A percentile compares a stretch with the other conserved stretches of the same genome.
phyloP scores from a whole-genome alignment of 2,888 invertebrate genomes.

The Napeogenes inachia region DNA sequence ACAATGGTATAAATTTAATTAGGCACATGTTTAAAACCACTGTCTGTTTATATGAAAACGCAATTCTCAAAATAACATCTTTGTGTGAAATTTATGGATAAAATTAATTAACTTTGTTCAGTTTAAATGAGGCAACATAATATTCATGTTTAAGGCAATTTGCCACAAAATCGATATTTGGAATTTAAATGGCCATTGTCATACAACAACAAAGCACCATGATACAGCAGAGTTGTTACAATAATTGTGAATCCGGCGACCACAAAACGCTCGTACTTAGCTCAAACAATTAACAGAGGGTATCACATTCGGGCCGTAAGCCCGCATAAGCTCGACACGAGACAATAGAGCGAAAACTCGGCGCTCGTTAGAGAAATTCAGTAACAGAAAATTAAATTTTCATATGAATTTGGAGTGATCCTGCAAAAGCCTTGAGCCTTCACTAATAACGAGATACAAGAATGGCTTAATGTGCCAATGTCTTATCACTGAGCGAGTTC shows the following conservation, averaged over 20 bases:
- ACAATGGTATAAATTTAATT: too few relatives aligned
- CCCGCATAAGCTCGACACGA: slow-evolving; percentile 66
- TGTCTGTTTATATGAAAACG: too few relatives aligned
- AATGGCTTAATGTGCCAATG: slow-evolving; percentile 54
- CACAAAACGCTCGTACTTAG: slow-evolving; percentile 66
- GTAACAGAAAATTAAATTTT: slow-evolving; percentile 73
- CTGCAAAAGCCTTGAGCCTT: slow-evolving; percentile 62
- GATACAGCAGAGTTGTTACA: slow-evolving; percentile 63
- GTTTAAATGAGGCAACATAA: slow-evolving; percentile 1
- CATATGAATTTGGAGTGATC: slow-evolving; percentile 69
- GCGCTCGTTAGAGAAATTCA: slow-evolving; percentile 64
- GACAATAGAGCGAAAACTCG: slow-evolving; percentile 68
- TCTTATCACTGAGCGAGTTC: slow-evolving; percentile 60
- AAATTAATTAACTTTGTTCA: not conserved
- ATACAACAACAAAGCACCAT: slow-evolving; percentile 55
- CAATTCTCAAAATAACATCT: too few relatives aligned
- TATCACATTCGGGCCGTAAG: slow-evolving; percentile 60
- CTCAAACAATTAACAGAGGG: slow-evolving; percentile 71
- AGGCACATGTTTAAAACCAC: too few relatives aligned
- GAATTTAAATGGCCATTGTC: slow-evolving; percentile 44
- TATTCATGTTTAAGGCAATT: slow-evolving; percentile 37
- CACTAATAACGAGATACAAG: slow-evolving; percentile 67
- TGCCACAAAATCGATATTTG: slow-evolving; percentile 30
- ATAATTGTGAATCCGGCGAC: slow-evolving; percentile 62
- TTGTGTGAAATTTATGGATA: too few relatives aligned